A percentile compares a stretch with the other conserved stretches of the same genome.
Conservation (phyloP, 1,140 invertebrate species). For the Calliopsis andreniformis region DNA sequence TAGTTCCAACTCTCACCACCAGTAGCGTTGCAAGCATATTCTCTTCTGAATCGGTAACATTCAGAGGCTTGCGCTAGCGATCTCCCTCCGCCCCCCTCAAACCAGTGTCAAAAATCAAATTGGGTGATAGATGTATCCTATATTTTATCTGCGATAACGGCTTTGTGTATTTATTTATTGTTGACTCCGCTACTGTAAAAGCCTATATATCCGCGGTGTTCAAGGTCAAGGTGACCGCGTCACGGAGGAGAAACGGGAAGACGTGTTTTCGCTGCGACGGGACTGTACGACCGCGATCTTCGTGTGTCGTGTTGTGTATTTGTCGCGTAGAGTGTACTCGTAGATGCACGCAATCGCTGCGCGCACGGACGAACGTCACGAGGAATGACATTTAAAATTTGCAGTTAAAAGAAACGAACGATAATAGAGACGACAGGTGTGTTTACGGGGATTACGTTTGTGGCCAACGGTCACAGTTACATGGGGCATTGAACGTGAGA, state of each 20-base stretch:
- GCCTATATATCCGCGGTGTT: neutral
- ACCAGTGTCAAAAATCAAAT: too few relatives aligned
- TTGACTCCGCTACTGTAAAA: neutral
- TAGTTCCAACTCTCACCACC: too few relatives aligned
- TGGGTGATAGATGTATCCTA: too few relatives aligned
- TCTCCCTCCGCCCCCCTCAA: too few relatives aligned
- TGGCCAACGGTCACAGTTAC: constrained; percentile 30
- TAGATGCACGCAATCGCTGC: constrained; percentile 41
- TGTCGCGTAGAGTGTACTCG: constrained; percentile 41
- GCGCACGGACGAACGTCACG: constrained; percentile 52
- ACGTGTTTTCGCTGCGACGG: neutral
- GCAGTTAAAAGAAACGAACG: constrained; percentile 37
- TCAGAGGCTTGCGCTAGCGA: too few relatives aligned
- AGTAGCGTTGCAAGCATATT: too few relatives aligned
- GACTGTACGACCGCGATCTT: neutral
- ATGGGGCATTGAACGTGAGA: constrained; percentile 28
- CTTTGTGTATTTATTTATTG: constrained; percentile 24
- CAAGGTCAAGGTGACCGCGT: constrained; percentile 51
- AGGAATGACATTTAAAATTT: constrained; percentile 71
- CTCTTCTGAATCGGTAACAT: too few relatives aligned
- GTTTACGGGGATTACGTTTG: neutral
- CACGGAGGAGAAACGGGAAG: neutral
- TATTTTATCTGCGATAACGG: too few relatives aligned
- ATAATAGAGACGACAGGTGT: neutral
- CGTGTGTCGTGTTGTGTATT: neutral